phyloP scores from a whole-genome alignment of 2,797 vertebrate genomes.

The Lepus oiostolus region DNA sequence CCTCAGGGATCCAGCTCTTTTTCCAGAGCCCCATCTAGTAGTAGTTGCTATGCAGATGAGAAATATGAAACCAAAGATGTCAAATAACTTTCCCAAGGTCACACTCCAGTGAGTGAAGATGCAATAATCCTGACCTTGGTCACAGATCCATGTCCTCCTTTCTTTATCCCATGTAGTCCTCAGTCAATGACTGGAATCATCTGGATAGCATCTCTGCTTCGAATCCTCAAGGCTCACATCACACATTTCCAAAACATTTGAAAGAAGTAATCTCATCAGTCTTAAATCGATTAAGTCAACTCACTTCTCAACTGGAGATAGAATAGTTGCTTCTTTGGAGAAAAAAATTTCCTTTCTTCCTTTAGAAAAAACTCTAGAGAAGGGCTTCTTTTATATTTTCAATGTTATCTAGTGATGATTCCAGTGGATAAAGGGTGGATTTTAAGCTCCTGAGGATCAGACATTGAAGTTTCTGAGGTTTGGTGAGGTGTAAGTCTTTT shows the following conservation, averaged over 20 bases:
- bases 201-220: background rate
- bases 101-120: background rate
- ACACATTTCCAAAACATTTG: slow-evolving; percentile 29
- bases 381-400: background rate
- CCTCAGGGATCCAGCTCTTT: background rate
- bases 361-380: background rate
- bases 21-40: background rate
- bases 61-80: background rate
- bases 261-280: background rate
- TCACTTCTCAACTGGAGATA: background rate
- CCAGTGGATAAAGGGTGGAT: background rate
- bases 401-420: background rate
- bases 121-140: background rate
- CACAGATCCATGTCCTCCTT: background rate
- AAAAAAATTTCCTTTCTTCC: background rate
- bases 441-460: background rate
- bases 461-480: background rate
- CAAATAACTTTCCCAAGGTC: background rate
- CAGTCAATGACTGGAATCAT: background rate
- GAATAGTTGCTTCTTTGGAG: background rate
- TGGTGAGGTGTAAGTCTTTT: slow-evolving; percentile 10
- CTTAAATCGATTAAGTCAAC: background rate
- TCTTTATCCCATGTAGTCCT: background rate
- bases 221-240: background rate
- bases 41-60: background rate